Base-by-base conservation (phyloP, 2,888 invertebrate genomes). In the Oeneis ivallda region DNA sequence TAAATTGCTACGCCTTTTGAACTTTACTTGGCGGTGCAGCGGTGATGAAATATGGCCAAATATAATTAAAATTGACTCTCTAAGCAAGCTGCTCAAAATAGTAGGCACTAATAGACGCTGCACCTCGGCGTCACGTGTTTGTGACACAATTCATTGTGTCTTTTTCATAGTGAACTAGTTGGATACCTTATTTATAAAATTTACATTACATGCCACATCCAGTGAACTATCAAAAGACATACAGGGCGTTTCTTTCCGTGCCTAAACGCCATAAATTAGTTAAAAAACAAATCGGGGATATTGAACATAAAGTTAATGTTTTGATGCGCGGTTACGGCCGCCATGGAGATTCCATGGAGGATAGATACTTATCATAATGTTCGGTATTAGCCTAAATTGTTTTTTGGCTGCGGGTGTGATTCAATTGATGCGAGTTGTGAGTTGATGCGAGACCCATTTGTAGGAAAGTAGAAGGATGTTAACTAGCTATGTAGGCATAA, bases 241-340 rank as follows among this genome's bases (percentile, higher is more conserved):
- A 41, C 39, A 81, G 83, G 86, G 86, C 87, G 87, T 82, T 69
- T 74, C 72, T 73, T 85, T 79, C 76, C 90, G 84, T 90, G 89
- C 75, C 70, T 78, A 84, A 82, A 77, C 78, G 75, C 80, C 81
- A 89, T 90, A 90, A 90, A 89, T 89, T 89, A 88, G 84, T 89
- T 89, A 87, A 91, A 86, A 89, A 90, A 88, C 87, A 89, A 90
- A 89, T 89, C 88, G 78, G 85, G 72, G 72, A 81, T 79, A 83
- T 85, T 83, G 81, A 85, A 87, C 83, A 85, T 61, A 61, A 61
- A 61, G 41, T 77, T 82, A 82, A 86, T 85, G 79, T 71, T 83
- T 77, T 82, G 82, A 86, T 83, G 85, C 79, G 78, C 79, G 78
- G 81, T 84, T 85, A 82, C 49, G 15, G 60, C 47, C 34, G n/a